phyloP scores from a whole-genome alignment of 23 tunicate genomes.

The Trididemnum miniatum region DNA sequence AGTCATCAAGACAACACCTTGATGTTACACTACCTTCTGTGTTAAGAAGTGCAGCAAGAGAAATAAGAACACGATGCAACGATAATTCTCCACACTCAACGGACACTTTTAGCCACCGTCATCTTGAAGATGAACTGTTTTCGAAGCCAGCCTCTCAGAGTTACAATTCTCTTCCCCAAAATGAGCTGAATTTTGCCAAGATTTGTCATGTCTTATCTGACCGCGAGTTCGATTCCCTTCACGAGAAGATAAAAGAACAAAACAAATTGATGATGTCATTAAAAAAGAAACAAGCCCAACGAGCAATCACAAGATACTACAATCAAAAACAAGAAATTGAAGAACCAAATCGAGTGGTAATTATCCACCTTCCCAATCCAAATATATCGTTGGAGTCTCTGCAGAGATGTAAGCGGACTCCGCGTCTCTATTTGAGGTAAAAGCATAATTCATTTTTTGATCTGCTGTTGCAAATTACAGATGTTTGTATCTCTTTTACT shows the following conservation, averaged over 20 bases:
- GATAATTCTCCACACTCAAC: neutral
- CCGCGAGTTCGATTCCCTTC: neutral
- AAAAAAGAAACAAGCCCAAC: neutral
- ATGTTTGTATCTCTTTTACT: no score
- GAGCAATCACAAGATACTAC: conserved; percentile 14
- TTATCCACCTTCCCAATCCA: conserved; percentile 29
- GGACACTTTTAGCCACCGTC: neutral
- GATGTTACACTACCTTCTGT: conserved; percentile 8
- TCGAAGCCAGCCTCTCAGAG: neutral
- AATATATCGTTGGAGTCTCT: neutral
- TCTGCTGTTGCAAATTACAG: no score
- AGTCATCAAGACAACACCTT: neutral
- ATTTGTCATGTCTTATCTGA: neutral
- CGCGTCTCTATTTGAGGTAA: neutral
- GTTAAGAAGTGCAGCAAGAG: neutral
- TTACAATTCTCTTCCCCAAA: neutral
- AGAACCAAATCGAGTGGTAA: neutral
- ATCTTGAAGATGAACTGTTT: neutral
- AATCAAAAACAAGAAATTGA: neutral
- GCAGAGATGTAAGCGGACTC: neutral
- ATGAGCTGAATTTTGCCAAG: neutral
- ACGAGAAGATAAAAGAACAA: neutral
- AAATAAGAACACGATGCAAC: neutral
- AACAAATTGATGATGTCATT: neutral
- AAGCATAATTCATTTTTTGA: no score